Evolutionary conservation across 2,797 vertebrate genomes (phyloP), one percentile per base, ranked within the genome.

Genomic region (Carcharodon carcharias): DNA sequence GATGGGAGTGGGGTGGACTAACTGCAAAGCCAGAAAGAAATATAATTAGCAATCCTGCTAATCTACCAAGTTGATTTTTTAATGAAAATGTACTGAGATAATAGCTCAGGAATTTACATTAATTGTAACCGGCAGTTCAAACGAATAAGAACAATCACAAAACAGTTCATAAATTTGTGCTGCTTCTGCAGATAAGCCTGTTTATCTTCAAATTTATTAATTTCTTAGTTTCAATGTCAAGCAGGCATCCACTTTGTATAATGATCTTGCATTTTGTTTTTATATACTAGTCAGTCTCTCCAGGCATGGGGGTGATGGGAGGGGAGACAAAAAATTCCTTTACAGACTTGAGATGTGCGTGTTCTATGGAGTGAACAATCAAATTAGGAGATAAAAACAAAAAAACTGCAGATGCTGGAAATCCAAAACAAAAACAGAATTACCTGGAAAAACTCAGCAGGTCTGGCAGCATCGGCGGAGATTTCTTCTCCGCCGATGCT

Each of bases 161-260:
- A 92, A n/a, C 89, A 18, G 35, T 63, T 61, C 89, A 92, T 61
- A 35, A 92, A 61, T 92, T 92, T 92, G n/a, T 92, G 61, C 56
- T 63, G 28, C 18, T 28, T 92, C 31, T 31, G 35, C 35, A 63
- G 58, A 92, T 61, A 63, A 92, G 89, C 89, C 89, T 92, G 31
- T 63, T 92, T 54, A 88, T 88, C 45, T 88, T 88, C 73, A 77
- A 11, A 8, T 77, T 77, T 85, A 85, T 85, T 26, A 6, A 85
- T 85, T 45, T 85, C 80, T 40, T 21, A 85, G 80, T 85, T 77
- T 50, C 82, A 85, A 45, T 50, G 50, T 50, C 45, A 85, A 50
- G 40, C 18, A 26, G 82, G 9, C 21, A 45, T 21, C 82, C 26
- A 40, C 80, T 85, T 23, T 85, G 45, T 23, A 5, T 50, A 85